Base-by-base conservation (phyloP, 2,888 invertebrate species). In the Ligdia adustata region DNA sequence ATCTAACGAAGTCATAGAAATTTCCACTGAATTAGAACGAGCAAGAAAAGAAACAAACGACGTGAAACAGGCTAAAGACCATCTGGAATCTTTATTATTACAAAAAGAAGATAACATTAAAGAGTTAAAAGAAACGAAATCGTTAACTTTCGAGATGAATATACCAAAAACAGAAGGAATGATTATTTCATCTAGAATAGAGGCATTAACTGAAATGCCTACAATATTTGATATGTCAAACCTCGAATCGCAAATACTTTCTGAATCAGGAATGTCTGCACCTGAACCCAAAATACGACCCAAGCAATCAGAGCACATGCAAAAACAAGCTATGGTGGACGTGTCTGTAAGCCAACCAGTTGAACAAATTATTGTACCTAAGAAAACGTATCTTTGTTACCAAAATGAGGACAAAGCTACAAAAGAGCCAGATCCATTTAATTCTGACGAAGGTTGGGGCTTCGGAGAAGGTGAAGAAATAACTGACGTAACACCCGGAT, bases 341-440 rank as follows among this genome's bases (percentile, higher is more conserved):
- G 29, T 54, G 9, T 50, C 61, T 33, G 48, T 60, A 37, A 50
- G 57, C 38, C 62, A 46, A 52, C 55, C 72, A n/a, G 48, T 64
- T 18, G 90, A 90, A 64, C 72, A 81, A 39, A 46, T 79, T 0
- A 91, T 93, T 52, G 79, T 86, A 22, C 82, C 92, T 7, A 91
- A 91, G 66, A 91, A 90, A 64, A 80, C 92, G 0, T 93, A 92
- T 60, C 48, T 88, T 1, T 92, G 92, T 62, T 90, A 91, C 50
- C 76, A 79, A 52, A 69, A 71, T 18, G 73, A 75, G 9, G 74
- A 73, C 15, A 63, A 70, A 33, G 46, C 29, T 20, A 20, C 53
- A 11, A 33, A 50, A 22, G 52, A 75, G 51, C 52, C 52, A 13
- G 88, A 90, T 72, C 85, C 84, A 5, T 89, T 88, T 52, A 87